Percentiles rank a stretch among this genome's conserved stretches.
Evolutionary conservation across 2,113 vertebrate species (phyloP).

Genomic region (Cranoglanis bouderius): DNA sequence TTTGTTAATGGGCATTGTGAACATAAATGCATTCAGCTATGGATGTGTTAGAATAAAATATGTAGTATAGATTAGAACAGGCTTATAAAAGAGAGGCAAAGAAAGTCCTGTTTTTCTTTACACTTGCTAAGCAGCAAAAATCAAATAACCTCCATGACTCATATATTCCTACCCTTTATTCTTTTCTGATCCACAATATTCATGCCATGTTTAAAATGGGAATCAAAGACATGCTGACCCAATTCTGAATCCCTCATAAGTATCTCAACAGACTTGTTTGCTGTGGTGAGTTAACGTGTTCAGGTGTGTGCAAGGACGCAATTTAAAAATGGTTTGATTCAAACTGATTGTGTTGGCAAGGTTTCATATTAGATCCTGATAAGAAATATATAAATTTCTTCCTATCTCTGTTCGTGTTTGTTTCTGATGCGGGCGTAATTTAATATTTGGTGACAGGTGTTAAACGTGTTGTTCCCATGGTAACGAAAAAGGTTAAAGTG

Average conservation of each 20-base stretch:
- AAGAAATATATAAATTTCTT: neutral
- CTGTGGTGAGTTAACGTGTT: neutral
- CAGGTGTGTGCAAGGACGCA: neutral
- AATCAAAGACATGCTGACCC: neutral
- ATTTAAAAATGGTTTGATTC: neutral
- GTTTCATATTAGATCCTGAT: constrained; percentile 20
- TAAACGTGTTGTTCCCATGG: constrained; percentile 40
- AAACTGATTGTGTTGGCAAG: neutral
- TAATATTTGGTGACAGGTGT: constrained; percentile 50
- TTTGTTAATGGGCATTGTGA: neutral
- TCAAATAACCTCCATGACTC: neutral
- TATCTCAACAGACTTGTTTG: neutral
- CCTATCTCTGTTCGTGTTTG: constrained; percentile 14
- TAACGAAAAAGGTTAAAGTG: constrained; percentile 33
- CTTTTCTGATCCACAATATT: neutral
- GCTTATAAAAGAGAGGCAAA: neutral
- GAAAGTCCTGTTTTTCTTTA: neutral
- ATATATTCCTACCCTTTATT: neutral
- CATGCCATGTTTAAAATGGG: neutral
- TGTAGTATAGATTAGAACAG: neutral
- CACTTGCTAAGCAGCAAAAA: neutral
- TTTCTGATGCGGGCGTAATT: constrained; percentile 27
- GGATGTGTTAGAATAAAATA: neutral
- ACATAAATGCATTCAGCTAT: neutral
- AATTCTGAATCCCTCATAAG: neutral